phyloP scores from a whole-genome alignment of 2,113 vertebrate genomes.

The Caretta caretta region DNA sequence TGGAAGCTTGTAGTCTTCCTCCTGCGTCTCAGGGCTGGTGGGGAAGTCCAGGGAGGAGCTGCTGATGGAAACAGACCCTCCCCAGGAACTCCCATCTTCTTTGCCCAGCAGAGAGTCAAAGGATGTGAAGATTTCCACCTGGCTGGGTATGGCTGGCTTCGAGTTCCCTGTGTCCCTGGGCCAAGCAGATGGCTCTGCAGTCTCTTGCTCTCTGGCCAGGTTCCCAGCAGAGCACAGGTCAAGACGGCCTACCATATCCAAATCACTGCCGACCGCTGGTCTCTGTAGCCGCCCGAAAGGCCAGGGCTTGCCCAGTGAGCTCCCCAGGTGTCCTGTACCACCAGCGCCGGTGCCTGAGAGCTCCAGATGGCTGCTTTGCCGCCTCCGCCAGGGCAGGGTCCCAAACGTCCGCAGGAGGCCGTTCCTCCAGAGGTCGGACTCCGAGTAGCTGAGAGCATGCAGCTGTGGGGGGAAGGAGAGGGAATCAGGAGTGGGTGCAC shows the following conservation, averaged over 20 bases:
- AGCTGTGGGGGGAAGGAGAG: slow-evolving; percentile 14
- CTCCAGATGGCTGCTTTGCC: slow-evolving; percentile 35
- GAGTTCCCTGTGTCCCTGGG: not conserved
- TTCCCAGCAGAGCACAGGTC: not conserved
- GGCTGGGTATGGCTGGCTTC: not conserved
- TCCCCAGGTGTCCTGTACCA: not conserved
- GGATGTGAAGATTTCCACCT: not conserved
- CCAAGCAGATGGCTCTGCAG: not conserved
- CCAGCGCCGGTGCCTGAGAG: not conserved
- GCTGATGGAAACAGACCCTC: not conserved
- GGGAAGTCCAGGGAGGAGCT: not conserved
- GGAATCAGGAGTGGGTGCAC: not conserved
- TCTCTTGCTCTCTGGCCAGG: not conserved
- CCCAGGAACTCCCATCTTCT: not conserved
- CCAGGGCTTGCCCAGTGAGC: not conserved
- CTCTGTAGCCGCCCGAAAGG: slow-evolving; percentile 59
- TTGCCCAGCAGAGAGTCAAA: not conserved
- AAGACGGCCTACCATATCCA: slow-evolving; percentile 31
- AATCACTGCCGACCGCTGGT: slow-evolving; percentile 69
- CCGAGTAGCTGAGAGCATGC: slow-evolving; percentile 72
- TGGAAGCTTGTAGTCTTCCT: not conserved
- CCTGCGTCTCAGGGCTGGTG: not conserved
- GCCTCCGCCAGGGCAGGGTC: slow-evolving; percentile 63
- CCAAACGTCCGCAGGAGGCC: slow-evolving; percentile 61
- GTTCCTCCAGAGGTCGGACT: slow-evolving; percentile 76